phyloP scores from a whole-genome alignment of 2,888 invertebrate species.

The Heliconius ismenius region DNA sequence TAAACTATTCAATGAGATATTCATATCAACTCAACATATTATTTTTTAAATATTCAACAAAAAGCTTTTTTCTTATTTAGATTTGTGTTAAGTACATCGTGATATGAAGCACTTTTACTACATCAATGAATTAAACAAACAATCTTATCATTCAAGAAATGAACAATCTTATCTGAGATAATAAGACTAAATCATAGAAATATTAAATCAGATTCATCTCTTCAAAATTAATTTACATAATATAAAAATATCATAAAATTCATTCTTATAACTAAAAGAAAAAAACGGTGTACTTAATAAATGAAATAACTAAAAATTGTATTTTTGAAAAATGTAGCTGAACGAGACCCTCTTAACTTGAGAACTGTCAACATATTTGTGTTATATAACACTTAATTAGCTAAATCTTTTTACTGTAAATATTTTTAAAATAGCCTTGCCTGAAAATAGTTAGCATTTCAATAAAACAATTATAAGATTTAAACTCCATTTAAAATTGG shows the following conservation, averaged over 20 bases:
- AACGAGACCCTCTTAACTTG: background rate
- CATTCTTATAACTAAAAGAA: background rate
- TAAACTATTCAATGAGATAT: too few species aligned
- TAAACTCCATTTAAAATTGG: background rate
- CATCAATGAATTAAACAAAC: background rate
- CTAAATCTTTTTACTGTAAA: background rate
- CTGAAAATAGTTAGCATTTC: background rate
- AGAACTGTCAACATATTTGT: slow-evolving; percentile 58
- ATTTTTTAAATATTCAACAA: too few species aligned
- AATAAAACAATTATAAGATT: background rate
- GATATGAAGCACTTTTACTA: background rate
- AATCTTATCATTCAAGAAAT: background rate
- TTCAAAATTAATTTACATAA: background rate
- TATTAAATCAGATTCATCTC: slow-evolving; percentile 23
- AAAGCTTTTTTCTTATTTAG: background rate
- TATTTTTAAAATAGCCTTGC: slow-evolving; percentile 1
- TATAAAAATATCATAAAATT: background rate
- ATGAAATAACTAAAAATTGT: background rate
- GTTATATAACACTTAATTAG: slow-evolving; percentile 62
- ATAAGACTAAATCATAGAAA: slow-evolving; percentile 22
- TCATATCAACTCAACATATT: too few species aligned
- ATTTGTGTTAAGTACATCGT: background rate
- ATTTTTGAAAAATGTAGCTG: slow-evolving; percentile 4
- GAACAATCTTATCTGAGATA: slow-evolving; percentile 18
- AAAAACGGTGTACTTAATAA: background rate